Base-by-base conservation (phyloP, 2,888 invertebrate genomes). In the Sesamia inferens region DNA sequence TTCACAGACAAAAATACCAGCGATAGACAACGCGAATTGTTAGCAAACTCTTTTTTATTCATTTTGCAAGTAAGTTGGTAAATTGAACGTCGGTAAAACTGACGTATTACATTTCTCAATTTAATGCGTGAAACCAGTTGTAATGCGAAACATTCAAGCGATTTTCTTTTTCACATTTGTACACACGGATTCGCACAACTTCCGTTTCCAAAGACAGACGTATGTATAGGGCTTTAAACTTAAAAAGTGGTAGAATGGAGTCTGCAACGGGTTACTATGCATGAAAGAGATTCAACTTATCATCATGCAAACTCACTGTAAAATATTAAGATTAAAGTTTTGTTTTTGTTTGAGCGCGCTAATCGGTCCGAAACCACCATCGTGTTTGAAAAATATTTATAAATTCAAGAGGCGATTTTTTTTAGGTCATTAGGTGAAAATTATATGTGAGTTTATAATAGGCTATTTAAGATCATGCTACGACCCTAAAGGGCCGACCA, bases 51-150 rank as follows among this genome's bases (percentile, higher is more conserved):
- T 31, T 54, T 74, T 74, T 39, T 19, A 39, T 55, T n/a, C n/a
- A 55, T n/a, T 54, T 61, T 55, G 24, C 39, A 75, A 59, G 55
- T 16, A 62, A 55, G 75, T 55, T 68, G 61, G 47, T 68, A 62
- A 67, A 48, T 19, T 31, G 16, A 42, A 68, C 42, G 47, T 57
- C 42, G 31, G 51, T 31, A 55, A 62, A 55, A 55, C 47, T 75
- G 75, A 76, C 19, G 48, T 55, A 61, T 68, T 75, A 54, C 47
- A 22, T 68, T 75, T 59, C 42, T 22, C 24, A 61, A 47, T 24
- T 48, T 75, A 19, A 31, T 51, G 48, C n/a, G 11, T 67, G 13
- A 75, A 67, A 75, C 47, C 24, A 47, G 67, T 75, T 74, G n/a
- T 39, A 10, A 24, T 54, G 54, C 22, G 44, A 66, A 39, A 22